Evolutionary conservation across 2,113 vertebrate genomes (phyloP).

Genomic region (Fregetta grallaria): DNA sequence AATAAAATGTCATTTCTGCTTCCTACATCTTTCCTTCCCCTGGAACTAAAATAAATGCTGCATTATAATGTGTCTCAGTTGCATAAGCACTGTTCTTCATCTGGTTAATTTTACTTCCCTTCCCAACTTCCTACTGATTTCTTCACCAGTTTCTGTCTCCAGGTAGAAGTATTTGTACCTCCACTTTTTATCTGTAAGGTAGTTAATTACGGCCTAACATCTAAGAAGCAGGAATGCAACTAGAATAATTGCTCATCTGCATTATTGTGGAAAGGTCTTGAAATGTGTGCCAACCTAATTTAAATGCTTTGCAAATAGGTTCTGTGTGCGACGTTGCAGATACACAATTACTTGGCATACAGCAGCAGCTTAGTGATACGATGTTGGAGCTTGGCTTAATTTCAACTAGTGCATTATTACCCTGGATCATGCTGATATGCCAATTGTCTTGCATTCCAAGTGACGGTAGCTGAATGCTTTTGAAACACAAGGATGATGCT

Average conservation of each 20-base stretch:
- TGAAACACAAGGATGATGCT: neutral
- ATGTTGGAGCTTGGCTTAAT: neutral
- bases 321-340: neutral
- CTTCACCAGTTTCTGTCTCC: neutral
- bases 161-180: neutral
- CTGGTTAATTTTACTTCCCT: neutral
- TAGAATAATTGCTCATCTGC: neutral
- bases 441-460: conserved; percentile 13
- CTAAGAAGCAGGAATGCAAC: neutral
- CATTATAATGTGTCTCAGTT: neutral
- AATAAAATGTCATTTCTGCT: neutral
- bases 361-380: neutral
- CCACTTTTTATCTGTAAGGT: neutral
- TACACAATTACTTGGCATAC: neutral
- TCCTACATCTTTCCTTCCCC: neutral
- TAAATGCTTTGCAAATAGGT: neutral
- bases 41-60: neutral
- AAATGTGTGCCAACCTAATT: neutral
- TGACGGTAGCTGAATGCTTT: neutral
- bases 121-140: neutral
- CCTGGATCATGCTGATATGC: neutral
- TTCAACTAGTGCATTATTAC: neutral
- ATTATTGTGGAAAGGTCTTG: neutral
- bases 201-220: neutral
- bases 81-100: neutral